Evolutionary conservation across 2,113 vertebrate species (phyloP).

Genomic region (Podarcis cretensis): DNA sequence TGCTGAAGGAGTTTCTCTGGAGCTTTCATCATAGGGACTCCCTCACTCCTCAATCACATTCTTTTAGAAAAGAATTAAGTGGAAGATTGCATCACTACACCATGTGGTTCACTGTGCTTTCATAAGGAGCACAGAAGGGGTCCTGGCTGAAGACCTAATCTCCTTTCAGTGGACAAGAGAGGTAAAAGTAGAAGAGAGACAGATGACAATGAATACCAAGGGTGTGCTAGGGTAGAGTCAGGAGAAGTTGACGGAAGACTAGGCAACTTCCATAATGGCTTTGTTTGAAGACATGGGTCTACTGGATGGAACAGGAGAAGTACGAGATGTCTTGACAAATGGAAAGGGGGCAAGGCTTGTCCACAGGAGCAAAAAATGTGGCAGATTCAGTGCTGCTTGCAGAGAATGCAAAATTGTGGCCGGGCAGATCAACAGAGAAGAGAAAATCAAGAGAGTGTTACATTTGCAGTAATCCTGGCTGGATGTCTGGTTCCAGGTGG

Average conservation of each 20-base stretch:
- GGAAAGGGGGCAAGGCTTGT: not conserved
- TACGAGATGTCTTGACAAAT: not conserved
- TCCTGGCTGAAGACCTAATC: not conserved
- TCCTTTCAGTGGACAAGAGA: not conserved
- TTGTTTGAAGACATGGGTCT: not conserved
- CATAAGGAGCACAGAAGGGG: not conserved
- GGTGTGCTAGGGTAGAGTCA: not conserved
- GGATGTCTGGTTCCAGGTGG: slow-evolving; percentile 85
- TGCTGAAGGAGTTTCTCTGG: not conserved
- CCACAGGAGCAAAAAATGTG: not conserved
- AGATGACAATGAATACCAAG: not conserved
- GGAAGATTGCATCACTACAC: not conserved
- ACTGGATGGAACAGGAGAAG: not conserved
- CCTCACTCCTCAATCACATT: not conserved
- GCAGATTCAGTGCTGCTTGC: not conserved
- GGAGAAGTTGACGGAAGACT: not conserved
- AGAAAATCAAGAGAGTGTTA: slow-evolving; percentile 66
- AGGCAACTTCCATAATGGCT: not conserved
- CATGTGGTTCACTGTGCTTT: not conserved
- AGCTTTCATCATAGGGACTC: no score
- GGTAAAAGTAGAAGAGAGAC: not conserved
- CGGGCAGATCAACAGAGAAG: slow-evolving; percentile 2
- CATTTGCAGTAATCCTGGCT: slow-evolving; percentile 91
- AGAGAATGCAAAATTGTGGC: not conserved
- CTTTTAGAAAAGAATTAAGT: not conserved